Evolutionary conservation across 2,113 vertebrate genomes (phyloP).

Genomic region (Platycercus adscitus): DNA sequence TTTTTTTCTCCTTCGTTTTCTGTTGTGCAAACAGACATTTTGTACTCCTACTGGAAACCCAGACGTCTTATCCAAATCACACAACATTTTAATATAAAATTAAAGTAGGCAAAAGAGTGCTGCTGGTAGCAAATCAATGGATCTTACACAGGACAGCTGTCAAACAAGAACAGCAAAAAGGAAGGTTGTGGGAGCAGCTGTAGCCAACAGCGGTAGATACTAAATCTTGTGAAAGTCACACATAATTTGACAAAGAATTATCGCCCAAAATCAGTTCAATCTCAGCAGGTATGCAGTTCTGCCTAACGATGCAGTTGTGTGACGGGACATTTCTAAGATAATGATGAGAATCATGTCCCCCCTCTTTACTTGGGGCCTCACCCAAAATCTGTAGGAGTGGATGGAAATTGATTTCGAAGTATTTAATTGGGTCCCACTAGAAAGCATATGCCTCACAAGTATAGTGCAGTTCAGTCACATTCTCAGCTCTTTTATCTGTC

Average conservation of each 20-base stretch:
- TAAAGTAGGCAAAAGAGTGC: neutral
- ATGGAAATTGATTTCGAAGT: neutral
- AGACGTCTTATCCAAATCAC: neutral
- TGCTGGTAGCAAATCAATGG: neutral
- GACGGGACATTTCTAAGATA: neutral
- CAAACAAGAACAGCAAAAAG: neutral
- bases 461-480: neutral
- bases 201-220: neutral
- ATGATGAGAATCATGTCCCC: neutral
- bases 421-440: neutral
- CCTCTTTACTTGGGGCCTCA: neutral
- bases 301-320: neutral
- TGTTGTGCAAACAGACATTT: neutral
- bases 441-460: neutral
- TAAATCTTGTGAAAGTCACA: neutral
- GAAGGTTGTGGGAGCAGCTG: neutral
- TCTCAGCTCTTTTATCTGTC: neutral
- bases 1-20: neutral
- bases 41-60: neutral
- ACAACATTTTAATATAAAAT: neutral
- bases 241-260: neutral
- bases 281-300: neutral
- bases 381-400: neutral
- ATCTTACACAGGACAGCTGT: neutral
- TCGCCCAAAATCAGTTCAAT: neutral